Evolutionary conservation across 2,888 invertebrate species (phyloP), one percentile per base, ranked within the genome.

Genomic region (Chelonus formosanus): DNA sequence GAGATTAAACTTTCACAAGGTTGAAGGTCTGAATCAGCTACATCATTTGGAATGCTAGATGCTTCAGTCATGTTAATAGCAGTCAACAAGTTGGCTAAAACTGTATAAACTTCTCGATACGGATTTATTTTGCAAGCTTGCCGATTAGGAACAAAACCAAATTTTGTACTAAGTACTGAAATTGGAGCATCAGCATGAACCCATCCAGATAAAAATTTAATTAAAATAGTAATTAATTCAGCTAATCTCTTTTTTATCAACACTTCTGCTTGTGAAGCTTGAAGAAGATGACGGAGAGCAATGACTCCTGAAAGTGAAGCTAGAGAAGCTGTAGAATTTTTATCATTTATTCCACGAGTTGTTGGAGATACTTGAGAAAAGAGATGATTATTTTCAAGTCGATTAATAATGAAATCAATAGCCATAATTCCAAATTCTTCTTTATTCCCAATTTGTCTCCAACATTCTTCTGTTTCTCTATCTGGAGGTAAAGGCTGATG

Each of bases 201-300:
- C 82, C 82, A 83, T 1, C 80, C 81, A 0, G 81, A 74, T 6
- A 83, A 64, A 65, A 80, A 80, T 58, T 78, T 78, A 5, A 83
- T 60, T 0, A 83, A 67, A 47, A 73, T 65, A 0, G 76, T 74
- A 3, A 81, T 43, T 7, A 82, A 59, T 40, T 74, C 73, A 4
- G 78, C 65, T 3, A 80, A 62, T 5, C 79, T 76, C 4, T 59
- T 71, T 3, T 76, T 70, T 7, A 81, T 75, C 3, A 82, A 52
- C 3, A 65, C 59, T 59, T 80, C 78, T 0, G 80, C 68, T 8
- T 74, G 75, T 1, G 75, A 10, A 0, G 78, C 75, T 63, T 76
- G 78, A 1, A 82, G 67, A 10, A 82, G 68, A 65, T 80, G 76
- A 7, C 77, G 80, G 3, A 80, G 70, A 0, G 80, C 78, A 0